Percentiles rank a stretch among this genome's conserved stretches.
These are phyloP conservation scores for Drosophila ohnishii DNA, from an alignment of 1,140 invertebrate genomes.

Conservation along the genomic window DNA sequence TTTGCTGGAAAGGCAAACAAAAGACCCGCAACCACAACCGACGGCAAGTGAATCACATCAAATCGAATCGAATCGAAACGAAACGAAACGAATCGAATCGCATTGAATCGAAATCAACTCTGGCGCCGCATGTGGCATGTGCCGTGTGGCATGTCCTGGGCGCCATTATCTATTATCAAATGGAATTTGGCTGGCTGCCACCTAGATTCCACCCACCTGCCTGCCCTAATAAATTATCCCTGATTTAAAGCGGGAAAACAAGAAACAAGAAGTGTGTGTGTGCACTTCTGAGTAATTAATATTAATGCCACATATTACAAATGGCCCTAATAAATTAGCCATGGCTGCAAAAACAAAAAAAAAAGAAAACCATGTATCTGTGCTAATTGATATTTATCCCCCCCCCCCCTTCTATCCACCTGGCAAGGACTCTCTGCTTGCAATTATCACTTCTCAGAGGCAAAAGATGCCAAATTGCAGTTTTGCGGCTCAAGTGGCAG, in stretches of 20 bases:
- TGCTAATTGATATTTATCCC: slow-evolving; percentile 15
- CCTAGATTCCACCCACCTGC: background rate
- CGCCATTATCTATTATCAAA: slow-evolving; percentile 50
- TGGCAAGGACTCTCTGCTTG: background rate
- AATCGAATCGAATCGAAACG: slow-evolving; percentile 27
- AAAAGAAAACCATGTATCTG: background rate
- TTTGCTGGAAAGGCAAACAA: slow-evolving; percentile 37
- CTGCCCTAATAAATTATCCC: slow-evolving; percentile 27
- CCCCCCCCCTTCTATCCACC: background rate
- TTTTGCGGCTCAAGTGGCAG: slow-evolving; percentile 20
- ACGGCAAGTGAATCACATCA: slow-evolving; percentile 38
- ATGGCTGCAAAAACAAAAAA: background rate
- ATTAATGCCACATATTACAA: slow-evolving; percentile 12
- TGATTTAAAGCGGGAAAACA: background rate
- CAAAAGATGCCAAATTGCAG: slow-evolving; percentile 39
- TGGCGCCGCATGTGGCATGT: slow-evolving; percentile 27
- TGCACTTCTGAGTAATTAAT: slow-evolving; percentile 8
- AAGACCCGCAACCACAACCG: background rate
- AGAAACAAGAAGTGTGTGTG: no score
- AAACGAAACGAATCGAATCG: slow-evolving; percentile 37
- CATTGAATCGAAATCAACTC: slow-evolving; percentile 46
- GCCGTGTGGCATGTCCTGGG: slow-evolving; percentile 18
- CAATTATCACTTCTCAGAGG: slow-evolving; percentile 9
- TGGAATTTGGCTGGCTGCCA: slow-evolving; percentile 14
- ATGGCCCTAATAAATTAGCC: slow-evolving; percentile 33